These are phyloP conservation scores for Patella vulgata DNA, from an alignment of 1,140 invertebrate genomes.

Conservation along the genomic window DNA sequence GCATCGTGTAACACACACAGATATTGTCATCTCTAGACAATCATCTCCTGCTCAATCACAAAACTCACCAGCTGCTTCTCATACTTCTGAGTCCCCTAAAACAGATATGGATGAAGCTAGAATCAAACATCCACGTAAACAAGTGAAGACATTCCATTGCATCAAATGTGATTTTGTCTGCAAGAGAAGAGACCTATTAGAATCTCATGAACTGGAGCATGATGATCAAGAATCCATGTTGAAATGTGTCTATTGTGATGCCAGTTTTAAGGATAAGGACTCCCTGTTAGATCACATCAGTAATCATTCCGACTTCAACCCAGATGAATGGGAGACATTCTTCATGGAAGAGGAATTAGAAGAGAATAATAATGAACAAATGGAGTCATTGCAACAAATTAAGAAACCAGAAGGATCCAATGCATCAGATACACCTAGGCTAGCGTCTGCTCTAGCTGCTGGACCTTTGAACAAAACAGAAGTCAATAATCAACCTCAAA, in stretches of 20 bases:
- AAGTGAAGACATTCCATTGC: conserved; percentile 52
- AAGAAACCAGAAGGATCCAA: neutral
- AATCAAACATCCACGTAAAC: conserved; percentile 54
- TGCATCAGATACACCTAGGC: conserved; percentile 4
- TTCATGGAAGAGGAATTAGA: conserved; percentile 31
- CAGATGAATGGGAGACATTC: conserved; percentile 42
- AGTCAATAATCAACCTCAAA: no score
- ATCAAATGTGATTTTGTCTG: conserved; percentile 52
- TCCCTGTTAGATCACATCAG: conserved; percentile 50
- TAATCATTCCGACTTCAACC: conserved; percentile 53
- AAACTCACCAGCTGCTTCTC: conserved; percentile 3
- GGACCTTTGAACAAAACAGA: conserved; percentile 6
- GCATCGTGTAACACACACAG: conserved; percentile 50
- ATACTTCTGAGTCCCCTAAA: conserved; percentile 9
- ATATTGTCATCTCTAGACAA: conserved; percentile 1
- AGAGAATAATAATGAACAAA: no score
- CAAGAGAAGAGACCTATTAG: conserved; percentile 43
- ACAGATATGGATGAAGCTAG: conserved; percentile 27
- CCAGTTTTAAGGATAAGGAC: conserved; percentile 45
- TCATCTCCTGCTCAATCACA: conserved; percentile 13
- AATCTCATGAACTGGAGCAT: conserved; percentile 52
- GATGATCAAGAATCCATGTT: conserved; percentile 33
- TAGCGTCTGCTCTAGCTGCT: conserved; percentile 1
- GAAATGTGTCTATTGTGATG: conserved; percentile 52
- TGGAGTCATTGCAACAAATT: no score